Evolutionary conservation across 1,140 invertebrate species (phyloP), one percentile per base, ranked within the genome.

Genomic region (Lordiphosa collinella): DNA sequence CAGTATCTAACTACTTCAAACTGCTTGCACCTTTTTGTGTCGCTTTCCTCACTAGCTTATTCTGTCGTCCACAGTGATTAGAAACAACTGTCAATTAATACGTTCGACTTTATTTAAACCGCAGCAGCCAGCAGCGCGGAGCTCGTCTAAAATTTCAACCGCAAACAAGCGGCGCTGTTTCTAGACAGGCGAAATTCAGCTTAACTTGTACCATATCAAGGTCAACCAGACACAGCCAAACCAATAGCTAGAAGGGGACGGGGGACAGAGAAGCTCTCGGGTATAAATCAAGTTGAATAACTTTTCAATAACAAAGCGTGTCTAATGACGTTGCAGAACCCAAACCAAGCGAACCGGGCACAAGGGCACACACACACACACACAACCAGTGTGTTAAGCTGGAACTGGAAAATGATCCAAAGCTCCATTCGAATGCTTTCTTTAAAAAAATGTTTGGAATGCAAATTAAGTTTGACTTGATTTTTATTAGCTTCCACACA

Each of bases 261-360:
- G 54, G 35, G 12, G 6, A 18, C 5, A 7, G 22, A 60, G 22
- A 29, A 48, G 47, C 51, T 56, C 51, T 29, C 35, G 11, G 3
- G 44, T 58, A 43, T 36, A 61, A 55, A 55, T 61, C 41, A 66
- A 56, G 68, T 78, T 63, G 51, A 78, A 57, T 78, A 63, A 69
- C 63, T 58, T 73, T 64, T 47, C 31, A 31, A 68, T 62, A 59
- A 49, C 35, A 46, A 63, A 74, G 50, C 11, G 35, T 43, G 46
- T 36, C 31, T 32, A 52, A 34, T 47, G 48, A n/a, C 36, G 36
- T 6, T n/a, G 49, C 46, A 64, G 60, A 65, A 63, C 48, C 9
- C 18, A 57, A 52, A 22, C 8, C 13, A 31, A 12, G 13, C 11
- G 43, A 38, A 6, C 4, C 22, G 22, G 22, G 22, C 7, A 25